Evolutionary conservation across 1,140 invertebrate genomes (phyloP).

Genomic region (Caenorhabditis inopinata): DNA sequence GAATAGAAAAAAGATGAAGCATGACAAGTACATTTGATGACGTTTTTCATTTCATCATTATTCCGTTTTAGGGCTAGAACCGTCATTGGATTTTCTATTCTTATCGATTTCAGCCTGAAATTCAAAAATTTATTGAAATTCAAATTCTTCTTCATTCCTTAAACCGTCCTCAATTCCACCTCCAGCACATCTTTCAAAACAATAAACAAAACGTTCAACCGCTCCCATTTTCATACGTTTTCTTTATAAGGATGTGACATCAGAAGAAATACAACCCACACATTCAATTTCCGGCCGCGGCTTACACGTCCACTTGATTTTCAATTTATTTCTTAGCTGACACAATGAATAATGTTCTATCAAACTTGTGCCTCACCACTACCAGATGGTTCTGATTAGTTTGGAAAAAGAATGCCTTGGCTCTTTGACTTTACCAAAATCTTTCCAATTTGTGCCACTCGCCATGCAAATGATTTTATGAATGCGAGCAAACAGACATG

Average conservation of each 20-base stretch:
- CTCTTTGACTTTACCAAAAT: background rate
- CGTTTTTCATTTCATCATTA: slow-evolving; percentile 22
- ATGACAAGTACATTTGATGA: slow-evolving; percentile 25
- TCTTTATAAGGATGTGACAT: background rate
- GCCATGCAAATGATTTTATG: too few relatives aligned
- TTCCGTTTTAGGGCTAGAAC: slow-evolving; percentile 15
- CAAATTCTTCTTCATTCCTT: background rate
- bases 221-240: background rate
- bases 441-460: background rate
- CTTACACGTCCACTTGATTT: background rate
- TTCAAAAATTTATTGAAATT: background rate
- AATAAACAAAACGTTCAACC: background rate
- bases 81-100: background rate
- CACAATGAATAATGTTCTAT: background rate
- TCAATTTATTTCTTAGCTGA: background rate
- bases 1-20: background rate
- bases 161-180: slow-evolving; percentile 9
- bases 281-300: slow-evolving; percentile 6
- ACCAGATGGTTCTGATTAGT: slow-evolving; percentile 11
- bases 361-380: background rate
- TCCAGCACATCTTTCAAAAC: background rate
- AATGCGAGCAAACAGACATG: too few relatives aligned
- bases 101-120: background rate
- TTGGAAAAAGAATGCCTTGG: background rate
- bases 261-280: background rate